These are phyloP conservation scores for Neofelis nebulosa DNA, from an alignment of 2,113 vertebrate species.

Conservation along the genomic window DNA sequence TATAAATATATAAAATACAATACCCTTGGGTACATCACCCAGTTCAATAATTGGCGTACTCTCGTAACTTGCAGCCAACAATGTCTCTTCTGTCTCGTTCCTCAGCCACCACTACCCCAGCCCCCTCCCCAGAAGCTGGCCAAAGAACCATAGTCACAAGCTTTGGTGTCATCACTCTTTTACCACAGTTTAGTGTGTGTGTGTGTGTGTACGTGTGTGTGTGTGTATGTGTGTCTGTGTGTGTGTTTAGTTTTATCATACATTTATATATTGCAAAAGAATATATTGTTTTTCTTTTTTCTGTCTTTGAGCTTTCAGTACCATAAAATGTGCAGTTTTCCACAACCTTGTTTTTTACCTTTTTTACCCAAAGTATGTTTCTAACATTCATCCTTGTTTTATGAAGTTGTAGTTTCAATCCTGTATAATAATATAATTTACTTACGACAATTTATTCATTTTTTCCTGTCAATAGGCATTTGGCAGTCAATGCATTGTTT, in stretches of 20 bases:
- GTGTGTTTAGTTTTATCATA: not conserved
- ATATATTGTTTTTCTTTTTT: not conserved
- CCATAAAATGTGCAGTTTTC: not conserved
- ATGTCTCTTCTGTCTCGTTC: not conserved
- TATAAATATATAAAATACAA: not conserved
- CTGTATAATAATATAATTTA: not conserved
- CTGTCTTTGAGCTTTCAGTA: not conserved
- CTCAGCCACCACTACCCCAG: too few relatives aligned
- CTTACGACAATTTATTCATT: not conserved
- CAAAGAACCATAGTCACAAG: not conserved
- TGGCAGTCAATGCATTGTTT: not conserved
- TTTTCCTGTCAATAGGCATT: not conserved
- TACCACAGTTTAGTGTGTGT: not conserved
- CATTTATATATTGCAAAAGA: not conserved
- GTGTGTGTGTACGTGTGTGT: too few relatives aligned
- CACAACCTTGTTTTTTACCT: not conserved
- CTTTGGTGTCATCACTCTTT: not conserved
- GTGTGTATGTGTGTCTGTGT: too few relatives aligned
- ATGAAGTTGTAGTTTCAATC: not conserved
- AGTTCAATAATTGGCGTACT: not conserved
- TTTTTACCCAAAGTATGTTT: not conserved
- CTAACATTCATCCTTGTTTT: not conserved
- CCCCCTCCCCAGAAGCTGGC: not conserved
- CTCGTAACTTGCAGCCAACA: rapidly evolving
- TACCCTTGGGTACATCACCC: not conserved